phyloP scores from a whole-genome alignment of 2,113 vertebrate genomes.

The Spilogale gracilis region DNA sequence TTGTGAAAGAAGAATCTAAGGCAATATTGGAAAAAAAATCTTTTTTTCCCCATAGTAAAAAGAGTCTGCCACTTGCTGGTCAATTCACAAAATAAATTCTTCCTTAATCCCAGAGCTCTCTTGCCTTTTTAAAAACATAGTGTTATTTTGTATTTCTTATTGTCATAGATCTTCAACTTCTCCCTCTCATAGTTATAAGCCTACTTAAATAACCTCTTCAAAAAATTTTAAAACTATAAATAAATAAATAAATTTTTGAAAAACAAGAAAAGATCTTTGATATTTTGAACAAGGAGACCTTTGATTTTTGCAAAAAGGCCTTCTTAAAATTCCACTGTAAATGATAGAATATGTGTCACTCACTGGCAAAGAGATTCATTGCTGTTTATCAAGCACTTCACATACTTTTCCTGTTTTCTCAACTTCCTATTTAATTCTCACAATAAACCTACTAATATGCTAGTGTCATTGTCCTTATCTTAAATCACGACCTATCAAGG shows the following conservation, averaged over 20 bases:
- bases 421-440: neutral
- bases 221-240: neutral
- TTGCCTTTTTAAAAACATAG: neutral
- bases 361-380: neutral
- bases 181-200: neutral
- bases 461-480: neutral
- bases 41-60: neutral
- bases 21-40: neutral
- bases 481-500: neutral
- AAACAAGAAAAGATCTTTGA: neutral
- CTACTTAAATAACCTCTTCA: neutral
- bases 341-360: neutral
- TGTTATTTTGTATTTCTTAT: neutral
- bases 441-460: neutral
- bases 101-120: neutral
- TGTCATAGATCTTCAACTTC: neutral
- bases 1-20: neutral
- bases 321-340: neutral
- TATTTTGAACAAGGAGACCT: neutral
- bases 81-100: neutral
- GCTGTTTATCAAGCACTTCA: neutral
- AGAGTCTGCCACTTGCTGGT: neutral
- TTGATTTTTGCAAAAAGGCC: neutral
- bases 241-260: neutral
- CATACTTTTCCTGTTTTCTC: neutral